These are phyloP conservation scores for Apodemia zela DNA, from an alignment of 2,888 invertebrate genomes.

Conservation along the genomic window DNA sequence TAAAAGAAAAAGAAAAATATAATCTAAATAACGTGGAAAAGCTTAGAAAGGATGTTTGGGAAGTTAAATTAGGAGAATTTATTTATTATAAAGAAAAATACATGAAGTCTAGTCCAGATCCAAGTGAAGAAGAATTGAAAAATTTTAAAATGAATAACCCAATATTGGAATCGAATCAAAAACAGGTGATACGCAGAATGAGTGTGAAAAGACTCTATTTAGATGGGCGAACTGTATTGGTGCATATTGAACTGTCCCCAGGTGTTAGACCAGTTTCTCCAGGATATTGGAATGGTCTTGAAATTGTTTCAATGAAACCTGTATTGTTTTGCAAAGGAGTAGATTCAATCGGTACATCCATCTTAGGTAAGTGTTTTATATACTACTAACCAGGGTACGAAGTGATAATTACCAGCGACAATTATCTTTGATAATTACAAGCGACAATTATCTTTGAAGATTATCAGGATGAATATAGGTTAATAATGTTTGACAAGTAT, in stretches of 20 bases:
- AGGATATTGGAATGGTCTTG: constrained; percentile 50
- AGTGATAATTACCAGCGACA: too few relatives aligned
- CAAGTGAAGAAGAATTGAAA: constrained; percentile 38
- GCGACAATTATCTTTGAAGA: too few relatives aligned
- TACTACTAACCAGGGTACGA: too few relatives aligned
- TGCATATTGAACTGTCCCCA: constrained; percentile 52
- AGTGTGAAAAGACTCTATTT: constrained; percentile 54
- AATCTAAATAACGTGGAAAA: constrained; percentile 35
- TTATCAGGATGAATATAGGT: too few relatives aligned
- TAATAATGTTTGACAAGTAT: too few relatives aligned
- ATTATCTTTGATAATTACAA: too few relatives aligned
- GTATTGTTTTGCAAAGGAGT: constrained; percentile 45
- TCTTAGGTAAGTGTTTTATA: constrained; percentile 47
- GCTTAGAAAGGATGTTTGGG: constrained; percentile 38
- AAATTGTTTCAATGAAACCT: constrained; percentile 38
- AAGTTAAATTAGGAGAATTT: constrained; percentile 52
- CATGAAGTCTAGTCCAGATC: constrained; percentile 12
- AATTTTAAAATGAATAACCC: constrained; percentile 23
- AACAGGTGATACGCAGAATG: constrained; percentile 35
- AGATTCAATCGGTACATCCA: constrained; percentile 36
- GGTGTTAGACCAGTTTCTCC: constrained; percentile 50
- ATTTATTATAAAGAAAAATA: constrained; percentile 55
- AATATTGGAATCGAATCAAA: constrained; percentile 36
- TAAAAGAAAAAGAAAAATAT: constrained; percentile 38
- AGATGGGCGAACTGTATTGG: constrained; percentile 47